Conservation (phyloP, 2,888 invertebrate genomes). For the Ceraclea dissimilis region DNA sequence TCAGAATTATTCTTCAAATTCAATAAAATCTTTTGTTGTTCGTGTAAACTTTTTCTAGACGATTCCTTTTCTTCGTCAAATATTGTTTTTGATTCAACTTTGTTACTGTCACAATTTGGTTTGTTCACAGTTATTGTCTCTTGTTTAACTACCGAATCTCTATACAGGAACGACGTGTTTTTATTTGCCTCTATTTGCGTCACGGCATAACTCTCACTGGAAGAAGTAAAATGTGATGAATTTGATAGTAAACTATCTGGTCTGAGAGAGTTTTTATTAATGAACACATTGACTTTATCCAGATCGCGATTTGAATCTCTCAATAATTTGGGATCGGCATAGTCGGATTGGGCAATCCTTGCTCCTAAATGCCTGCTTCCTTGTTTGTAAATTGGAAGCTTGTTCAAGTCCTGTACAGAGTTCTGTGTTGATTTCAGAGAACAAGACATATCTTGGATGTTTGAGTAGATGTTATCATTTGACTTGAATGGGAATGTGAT, state of each 20-base stretch:
- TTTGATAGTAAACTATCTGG: slow-evolving; percentile 52
- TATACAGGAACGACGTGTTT: slow-evolving; percentile 23
- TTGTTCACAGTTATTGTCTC: neutral
- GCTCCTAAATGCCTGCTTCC: slow-evolving; percentile 79
- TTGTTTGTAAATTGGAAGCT: slow-evolving; percentile 60
- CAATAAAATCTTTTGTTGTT: slow-evolving; percentile 23
- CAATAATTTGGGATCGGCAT: slow-evolving; percentile 71
- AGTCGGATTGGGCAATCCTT: slow-evolving; percentile 80
- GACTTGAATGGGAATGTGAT: slow-evolving; percentile 13
- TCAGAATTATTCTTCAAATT: slow-evolving; percentile 37
- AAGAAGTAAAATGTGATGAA: slow-evolving; percentile 49
- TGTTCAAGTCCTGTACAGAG: slow-evolving; percentile 41
- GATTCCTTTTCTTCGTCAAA: slow-evolving; percentile 18
- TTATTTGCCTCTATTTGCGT: slow-evolving; percentile 7
- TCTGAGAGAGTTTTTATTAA: slow-evolving; percentile 50
- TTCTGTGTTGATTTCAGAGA: slow-evolving; percentile 36
- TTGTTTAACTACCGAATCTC: slow-evolving; percentile 3
- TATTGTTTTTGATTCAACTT: neutral
- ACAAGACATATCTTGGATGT: slow-evolving; percentile 14
- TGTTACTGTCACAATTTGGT: neutral
- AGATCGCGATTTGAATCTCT: slow-evolving; percentile 39
- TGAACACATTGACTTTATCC: slow-evolving; percentile 54
- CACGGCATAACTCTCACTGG: slow-evolving; percentile 40
- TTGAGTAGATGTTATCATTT: slow-evolving; percentile 10
- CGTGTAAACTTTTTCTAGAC: slow-evolving; percentile 20